These are phyloP conservation scores for Drosophila picticornis DNA, from an alignment of 2,888 invertebrate species.

Conservation along the genomic window DNA sequence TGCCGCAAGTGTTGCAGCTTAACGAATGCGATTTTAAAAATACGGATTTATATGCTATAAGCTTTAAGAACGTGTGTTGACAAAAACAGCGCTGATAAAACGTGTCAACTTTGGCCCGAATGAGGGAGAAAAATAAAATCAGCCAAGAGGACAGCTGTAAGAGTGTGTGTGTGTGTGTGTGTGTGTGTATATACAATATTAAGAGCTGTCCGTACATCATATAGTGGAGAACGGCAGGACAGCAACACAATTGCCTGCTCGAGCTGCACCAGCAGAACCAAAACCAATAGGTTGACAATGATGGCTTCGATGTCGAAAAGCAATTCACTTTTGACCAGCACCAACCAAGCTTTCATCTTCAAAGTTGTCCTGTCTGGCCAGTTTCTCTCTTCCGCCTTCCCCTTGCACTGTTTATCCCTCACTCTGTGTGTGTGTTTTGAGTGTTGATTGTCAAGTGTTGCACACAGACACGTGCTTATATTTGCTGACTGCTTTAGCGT, in stretches of 20 bases:
- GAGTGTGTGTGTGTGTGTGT: slow-evolving; percentile 20
- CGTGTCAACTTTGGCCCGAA: slow-evolving; percentile 67
- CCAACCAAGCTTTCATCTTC: slow-evolving; percentile 53
- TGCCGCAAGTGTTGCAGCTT: slow-evolving; percentile 58
- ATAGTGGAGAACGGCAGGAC: slow-evolving; percentile 3
- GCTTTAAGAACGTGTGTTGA: slow-evolving; percentile 48
- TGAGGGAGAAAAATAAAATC: slow-evolving; percentile 27
- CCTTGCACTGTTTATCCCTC: not conserved
- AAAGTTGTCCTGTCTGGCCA: slow-evolving; percentile 21
- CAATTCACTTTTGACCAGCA: slow-evolving; percentile 58
- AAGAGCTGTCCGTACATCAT: slow-evolving; percentile 62
- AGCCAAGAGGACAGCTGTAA: slow-evolving; percentile 16
- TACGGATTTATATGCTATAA: slow-evolving; percentile 11
- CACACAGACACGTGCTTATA: slow-evolving; percentile 78
- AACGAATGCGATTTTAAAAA: slow-evolving; percentile 58
- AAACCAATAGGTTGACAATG: slow-evolving; percentile 47
- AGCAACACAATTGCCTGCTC: slow-evolving; percentile 37
- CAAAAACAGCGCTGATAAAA: slow-evolving; percentile 75
- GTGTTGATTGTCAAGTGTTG: slow-evolving; percentile 79
- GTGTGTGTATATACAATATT: slow-evolving; percentile 30
- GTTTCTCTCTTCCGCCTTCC: not conserved
- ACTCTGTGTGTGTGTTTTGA: slow-evolving; percentile 59
- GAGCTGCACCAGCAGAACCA: slow-evolving; percentile 14
- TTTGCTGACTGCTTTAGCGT: slow-evolving; percentile 54
- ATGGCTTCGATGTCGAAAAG: slow-evolving; percentile 65